These are phyloP conservation scores for Eretmochelys imbricata DNA, from an alignment of 2,113 vertebrate species.

Conservation along the genomic window DNA sequence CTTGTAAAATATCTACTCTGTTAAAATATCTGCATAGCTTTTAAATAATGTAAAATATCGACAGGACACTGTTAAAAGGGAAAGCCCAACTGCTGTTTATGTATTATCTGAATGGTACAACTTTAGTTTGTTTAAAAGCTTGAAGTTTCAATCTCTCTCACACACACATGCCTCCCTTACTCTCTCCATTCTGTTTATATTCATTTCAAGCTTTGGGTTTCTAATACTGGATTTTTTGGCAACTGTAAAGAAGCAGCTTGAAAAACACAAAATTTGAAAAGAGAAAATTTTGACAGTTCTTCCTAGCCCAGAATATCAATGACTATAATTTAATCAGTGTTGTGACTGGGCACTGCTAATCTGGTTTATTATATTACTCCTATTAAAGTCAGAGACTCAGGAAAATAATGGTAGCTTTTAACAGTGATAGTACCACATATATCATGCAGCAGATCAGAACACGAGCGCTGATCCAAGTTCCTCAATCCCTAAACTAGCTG, in stretches of 20 bases:
- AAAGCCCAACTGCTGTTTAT: not conserved
- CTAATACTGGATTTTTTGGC: not conserved
- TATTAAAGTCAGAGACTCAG: not conserved
- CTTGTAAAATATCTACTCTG: not conserved
- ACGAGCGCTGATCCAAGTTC: not conserved
- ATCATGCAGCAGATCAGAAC: not conserved
- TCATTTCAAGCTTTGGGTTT: conserved; percentile 5
- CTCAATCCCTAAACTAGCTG: not conserved
- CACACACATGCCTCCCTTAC: not conserved
- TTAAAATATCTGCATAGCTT: not conserved
- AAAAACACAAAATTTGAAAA: not conserved
- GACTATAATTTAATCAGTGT: fast-evolving
- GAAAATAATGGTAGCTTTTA: not conserved
- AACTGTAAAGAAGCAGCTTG: conserved; percentile 20
- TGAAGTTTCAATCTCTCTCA: not conserved
- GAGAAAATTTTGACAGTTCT: not conserved
- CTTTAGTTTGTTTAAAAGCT: not conserved
- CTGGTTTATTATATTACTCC: not conserved
- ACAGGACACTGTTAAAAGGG: not conserved
- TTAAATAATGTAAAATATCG: not conserved
- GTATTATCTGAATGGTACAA: not conserved
- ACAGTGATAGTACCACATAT: not conserved
- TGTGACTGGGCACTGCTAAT: not conserved
- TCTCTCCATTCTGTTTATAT: not conserved
- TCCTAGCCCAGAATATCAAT: not conserved